phyloP scores from a whole-genome alignment of 2,888 invertebrate species.

The Drosophila birchii region DNA sequence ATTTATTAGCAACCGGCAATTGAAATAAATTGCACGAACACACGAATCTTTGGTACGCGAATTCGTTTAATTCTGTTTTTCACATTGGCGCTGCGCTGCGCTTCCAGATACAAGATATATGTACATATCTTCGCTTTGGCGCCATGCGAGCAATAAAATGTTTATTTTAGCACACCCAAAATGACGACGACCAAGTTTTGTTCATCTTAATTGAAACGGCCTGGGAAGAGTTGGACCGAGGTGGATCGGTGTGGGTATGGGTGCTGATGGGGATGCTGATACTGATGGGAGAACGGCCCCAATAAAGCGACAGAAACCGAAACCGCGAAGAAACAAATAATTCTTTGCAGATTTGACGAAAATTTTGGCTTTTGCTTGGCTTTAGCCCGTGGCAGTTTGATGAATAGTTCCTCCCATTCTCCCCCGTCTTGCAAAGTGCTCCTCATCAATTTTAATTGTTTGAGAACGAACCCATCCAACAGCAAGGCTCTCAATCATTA shows the following conservation, averaged over 20 bases:
- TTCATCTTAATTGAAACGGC: conserved; percentile 61
- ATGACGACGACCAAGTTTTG: conserved; percentile 55
- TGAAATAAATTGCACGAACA: conserved; percentile 66
- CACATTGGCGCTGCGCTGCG: conserved; percentile 15
- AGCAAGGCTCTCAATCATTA: conserved; percentile 60
- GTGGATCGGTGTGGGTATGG: neutral
- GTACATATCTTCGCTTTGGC: conserved; percentile 56
- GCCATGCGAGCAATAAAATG: conserved; percentile 73
- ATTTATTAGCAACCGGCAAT: conserved; percentile 72
- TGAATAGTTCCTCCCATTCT: conserved; percentile 43
- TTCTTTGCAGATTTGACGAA: conserved; percentile 48
- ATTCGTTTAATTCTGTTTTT: conserved; percentile 33
- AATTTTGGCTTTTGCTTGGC: conserved; percentile 22
- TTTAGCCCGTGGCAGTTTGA: conserved; percentile 44
- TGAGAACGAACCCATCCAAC: conserved; percentile 24
- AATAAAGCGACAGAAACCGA: conserved; percentile 29
- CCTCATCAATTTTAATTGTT: conserved; percentile 66
- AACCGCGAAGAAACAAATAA: conserved; percentile 19
- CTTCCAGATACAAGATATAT: conserved; percentile 54
- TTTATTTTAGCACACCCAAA: conserved; percentile 69
- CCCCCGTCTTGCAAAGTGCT: conserved; percentile 16
- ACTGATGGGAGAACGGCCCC: conserved; percentile 13
- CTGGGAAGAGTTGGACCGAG: conserved; percentile 25
- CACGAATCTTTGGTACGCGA: conserved; percentile 38
- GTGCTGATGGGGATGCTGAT: neutral